Base-by-base conservation (phyloP, 1,140 invertebrate species). In the Bombus cullumanus region DNA sequence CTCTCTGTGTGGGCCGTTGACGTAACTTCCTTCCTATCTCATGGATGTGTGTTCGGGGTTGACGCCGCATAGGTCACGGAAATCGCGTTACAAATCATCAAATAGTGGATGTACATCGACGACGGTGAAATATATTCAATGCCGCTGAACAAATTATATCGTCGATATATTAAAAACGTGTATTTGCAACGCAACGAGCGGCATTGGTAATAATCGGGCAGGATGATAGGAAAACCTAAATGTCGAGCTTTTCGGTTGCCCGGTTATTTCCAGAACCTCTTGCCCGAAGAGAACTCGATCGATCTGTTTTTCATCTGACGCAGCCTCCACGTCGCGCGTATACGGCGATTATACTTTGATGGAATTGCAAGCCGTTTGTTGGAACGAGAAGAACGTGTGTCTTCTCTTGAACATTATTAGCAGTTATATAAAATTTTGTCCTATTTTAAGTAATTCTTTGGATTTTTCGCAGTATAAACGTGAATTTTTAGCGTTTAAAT, bases 301-400 rank as follows among this genome's bases (percentile, higher is more conserved):
- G 83, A 85, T 85, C 83, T 85, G 83, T 85, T 85, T 85, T 79
- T 80, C 83, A 71, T 80, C 68, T 80, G 83, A 80, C 68, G 77
- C 77, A 85, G 68, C 77, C 64, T 53, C 76, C 53, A 34, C 34
- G 34, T 37, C 62, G 59, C 64, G 43, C 34, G 81, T 76, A 68
- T 41, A 53, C 64, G 31, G n/a, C 43, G 73, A 73, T 83, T 83
- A 39, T 68, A 25, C 15, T 57, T 47, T 53, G 73, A 68, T 68
- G 64, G 31, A 77, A 47, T 53, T 43, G 41, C 53, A 18, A 22
- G 22, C 43, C 64, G n/a, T 53, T 39, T 25, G 37, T 77, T 64
- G 8, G 25, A 59, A 59, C 9, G 13, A n/a, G n/a, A 37, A 59
- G 6, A 28, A 59, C 12, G 13, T n/a, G 62, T 64, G 12, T 31